A percentile compares a stretch with the other conserved stretches of the same genome.
Evolutionary conservation across 2,113 vertebrate species (phyloP).

Genomic region (Meriones unguiculatus): DNA sequence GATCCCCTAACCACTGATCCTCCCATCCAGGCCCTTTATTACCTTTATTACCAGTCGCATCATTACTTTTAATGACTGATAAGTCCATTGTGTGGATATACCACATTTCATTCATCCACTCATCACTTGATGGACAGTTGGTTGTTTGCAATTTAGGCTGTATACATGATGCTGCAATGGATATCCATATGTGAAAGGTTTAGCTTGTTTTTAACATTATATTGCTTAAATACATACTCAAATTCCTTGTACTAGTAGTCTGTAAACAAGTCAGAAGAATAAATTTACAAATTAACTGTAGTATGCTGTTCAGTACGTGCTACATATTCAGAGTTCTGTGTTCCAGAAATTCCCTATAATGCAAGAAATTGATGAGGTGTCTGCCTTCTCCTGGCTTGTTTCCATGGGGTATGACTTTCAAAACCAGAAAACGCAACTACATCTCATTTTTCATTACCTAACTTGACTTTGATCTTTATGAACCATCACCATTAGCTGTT

Average conservation of each 20-base stretch:
- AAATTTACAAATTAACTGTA: neutral
- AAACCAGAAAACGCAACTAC: neutral
- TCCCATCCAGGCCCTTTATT: neutral
- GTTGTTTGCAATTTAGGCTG: neutral
- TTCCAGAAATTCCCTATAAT: neutral
- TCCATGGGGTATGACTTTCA: neutral
- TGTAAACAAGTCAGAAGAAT: neutral
- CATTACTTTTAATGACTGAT: neutral
- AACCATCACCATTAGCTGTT: neutral
- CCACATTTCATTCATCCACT: neutral
- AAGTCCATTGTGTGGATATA: neutral
- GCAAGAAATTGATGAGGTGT: neutral
- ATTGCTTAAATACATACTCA: neutral
- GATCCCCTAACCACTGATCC: neutral
- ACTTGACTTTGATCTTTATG: neutral
- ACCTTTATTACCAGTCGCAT: neutral
- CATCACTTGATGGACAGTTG: neutral
- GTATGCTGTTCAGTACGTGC: neutral
- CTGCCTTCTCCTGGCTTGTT: neutral
- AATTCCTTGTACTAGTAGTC: neutral
- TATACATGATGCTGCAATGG: neutral
- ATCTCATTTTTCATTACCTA: neutral
- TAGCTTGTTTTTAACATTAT: neutral
- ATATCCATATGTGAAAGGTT: neutral
- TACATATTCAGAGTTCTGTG: neutral